phyloP scores from a whole-genome alignment of 2,888 invertebrate species.

The Scaptomyza parva region DNA sequence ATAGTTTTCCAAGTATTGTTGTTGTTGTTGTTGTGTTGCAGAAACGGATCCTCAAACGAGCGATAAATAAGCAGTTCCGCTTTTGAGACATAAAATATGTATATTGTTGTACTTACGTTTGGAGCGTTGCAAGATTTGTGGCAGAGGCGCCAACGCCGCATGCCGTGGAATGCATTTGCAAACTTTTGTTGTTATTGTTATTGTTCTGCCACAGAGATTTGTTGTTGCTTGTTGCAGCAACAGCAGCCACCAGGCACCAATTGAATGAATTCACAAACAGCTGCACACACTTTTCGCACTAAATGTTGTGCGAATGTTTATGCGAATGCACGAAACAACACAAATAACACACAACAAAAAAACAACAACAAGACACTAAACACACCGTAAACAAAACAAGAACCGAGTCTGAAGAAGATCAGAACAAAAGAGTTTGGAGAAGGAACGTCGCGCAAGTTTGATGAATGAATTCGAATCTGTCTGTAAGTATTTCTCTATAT shows the following conservation, averaged over 20 bases:
- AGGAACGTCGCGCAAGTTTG: constrained; percentile 6
- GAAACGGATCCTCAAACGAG: background rate
- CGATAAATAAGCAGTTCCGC: constrained; percentile 12
- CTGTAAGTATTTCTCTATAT: background rate
- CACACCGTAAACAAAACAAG: background rate
- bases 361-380: background rate
- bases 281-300: constrained; percentile 42
- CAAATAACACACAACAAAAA: constrained; percentile 2
- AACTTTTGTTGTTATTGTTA: constrained; percentile 51
- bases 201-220: constrained; percentile 28
- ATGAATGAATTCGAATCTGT: constrained; percentile 5
- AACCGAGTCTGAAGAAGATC: background rate
- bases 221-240: constrained; percentile 15
- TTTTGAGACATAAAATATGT: background rate
- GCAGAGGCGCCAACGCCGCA: constrained; percentile 80
- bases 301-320: constrained; percentile 35
- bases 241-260: no score
- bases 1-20: background rate
- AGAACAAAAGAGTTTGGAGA: background rate
- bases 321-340: constrained; percentile 42
- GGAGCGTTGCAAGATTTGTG: constrained; percentile 67
- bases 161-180: constrained; percentile 82
- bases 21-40: background rate
- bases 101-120: constrained; percentile 67
- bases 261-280: constrained; percentile 32